Conservation (phyloP, 2,888 invertebrate species). For the Diloba caeruleocephala region DNA sequence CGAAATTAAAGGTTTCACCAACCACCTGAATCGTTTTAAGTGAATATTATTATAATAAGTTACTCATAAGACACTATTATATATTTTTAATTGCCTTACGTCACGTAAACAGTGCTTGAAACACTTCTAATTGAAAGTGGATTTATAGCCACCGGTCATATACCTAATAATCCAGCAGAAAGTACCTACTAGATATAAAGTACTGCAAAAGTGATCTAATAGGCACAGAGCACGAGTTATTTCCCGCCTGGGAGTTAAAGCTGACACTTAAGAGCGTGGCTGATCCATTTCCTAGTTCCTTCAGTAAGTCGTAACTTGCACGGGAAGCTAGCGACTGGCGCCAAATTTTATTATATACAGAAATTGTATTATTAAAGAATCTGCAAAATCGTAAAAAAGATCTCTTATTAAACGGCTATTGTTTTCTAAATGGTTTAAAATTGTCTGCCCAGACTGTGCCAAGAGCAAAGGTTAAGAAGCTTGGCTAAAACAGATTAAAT, state of each 20-base stretch:
- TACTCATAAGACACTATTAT: too few relatives aligned
- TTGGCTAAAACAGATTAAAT: too few relatives aligned
- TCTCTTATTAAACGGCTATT: too few relatives aligned
- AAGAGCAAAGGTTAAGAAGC: too few relatives aligned
- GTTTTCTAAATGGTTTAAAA: too few relatives aligned
- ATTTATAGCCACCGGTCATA: not conserved
- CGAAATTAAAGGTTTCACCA: too few relatives aligned
- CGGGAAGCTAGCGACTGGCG: conserved; percentile 24
- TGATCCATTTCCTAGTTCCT: conserved; percentile 19
- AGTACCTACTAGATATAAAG: conserved; percentile 3
- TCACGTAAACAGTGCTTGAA: not conserved
- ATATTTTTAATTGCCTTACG: too few relatives aligned
- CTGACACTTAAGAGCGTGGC: conserved; percentile 5
- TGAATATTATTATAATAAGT: too few relatives aligned
- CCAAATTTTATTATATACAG: conserved; percentile 14
- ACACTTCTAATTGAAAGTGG: not conserved
- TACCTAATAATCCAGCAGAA: not conserved
- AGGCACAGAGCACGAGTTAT: conserved; percentile 13
- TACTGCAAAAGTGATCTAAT: conserved; percentile 1
- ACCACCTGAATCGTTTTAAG: too few relatives aligned
- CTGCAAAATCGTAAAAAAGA: not conserved
- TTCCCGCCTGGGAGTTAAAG: conserved; percentile 1
- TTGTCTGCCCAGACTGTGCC: too few relatives aligned
- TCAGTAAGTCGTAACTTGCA: conserved; percentile 13
- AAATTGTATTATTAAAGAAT: conserved; percentile 1